Evolutionary conservation across 2,113 vertebrate species (phyloP).

Genomic region (Tragelaphus scriptus): DNA sequence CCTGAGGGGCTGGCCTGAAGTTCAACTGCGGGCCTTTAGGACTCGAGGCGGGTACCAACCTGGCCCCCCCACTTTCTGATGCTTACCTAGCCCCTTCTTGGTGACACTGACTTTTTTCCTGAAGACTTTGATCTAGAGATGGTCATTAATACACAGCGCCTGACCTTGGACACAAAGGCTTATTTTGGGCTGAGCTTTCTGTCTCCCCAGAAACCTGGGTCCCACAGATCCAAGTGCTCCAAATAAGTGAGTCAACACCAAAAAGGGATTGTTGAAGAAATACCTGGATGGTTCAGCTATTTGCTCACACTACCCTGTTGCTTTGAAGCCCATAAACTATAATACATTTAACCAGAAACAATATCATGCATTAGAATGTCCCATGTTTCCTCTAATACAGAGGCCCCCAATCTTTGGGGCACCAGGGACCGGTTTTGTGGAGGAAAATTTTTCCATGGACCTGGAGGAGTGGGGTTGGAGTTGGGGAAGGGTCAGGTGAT

Average conservation of each 20-base stretch:
- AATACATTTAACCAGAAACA: background rate
- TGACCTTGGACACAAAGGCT: background rate
- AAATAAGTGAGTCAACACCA: background rate
- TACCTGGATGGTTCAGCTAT: background rate
- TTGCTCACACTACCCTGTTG: background rate
- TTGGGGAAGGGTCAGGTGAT: background rate
- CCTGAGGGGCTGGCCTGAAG: background rate
- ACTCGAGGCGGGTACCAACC: fast-evolving
- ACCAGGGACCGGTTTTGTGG: background rate
- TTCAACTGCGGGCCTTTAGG: conserved; percentile 8
- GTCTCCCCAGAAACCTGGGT: background rate
- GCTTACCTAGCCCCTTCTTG: background rate
- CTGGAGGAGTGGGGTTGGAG: background rate
- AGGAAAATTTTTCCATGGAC: background rate
- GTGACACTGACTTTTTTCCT: background rate
- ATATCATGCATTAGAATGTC: background rate
- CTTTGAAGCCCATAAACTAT: background rate
- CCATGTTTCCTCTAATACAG: background rate
- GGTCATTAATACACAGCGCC: background rate
- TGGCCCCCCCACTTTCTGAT: background rate
- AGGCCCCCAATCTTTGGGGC: background rate
- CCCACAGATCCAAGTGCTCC: fast-evolving
- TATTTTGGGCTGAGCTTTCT: background rate
- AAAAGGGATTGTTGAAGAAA: background rate
- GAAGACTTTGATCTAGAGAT: background rate